A percentile compares a stretch with the other conserved stretches of the same genome.
These are phyloP conservation scores for Palloptera scutellata DNA, from an alignment of 2,888 invertebrate genomes.

Conservation along the genomic window DNA sequence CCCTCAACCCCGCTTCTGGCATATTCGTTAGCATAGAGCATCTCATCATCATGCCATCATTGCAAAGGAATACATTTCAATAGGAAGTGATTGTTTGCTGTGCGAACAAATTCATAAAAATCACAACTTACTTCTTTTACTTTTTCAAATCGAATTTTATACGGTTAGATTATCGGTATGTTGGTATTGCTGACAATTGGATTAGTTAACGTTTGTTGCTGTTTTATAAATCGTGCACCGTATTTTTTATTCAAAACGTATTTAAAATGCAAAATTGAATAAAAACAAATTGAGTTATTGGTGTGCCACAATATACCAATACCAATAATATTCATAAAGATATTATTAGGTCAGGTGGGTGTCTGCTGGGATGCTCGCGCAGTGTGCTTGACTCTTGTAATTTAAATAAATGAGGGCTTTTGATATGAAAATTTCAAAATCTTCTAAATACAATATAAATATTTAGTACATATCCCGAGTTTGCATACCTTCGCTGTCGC, in stretches of 20 bases:
- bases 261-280: slow-evolving; percentile 42
- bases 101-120: slow-evolving; percentile 40
- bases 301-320: slow-evolving; percentile 1
- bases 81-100: slow-evolving; percentile 24
- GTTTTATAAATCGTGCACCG: slow-evolving; percentile 54
- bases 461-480: too few relatives aligned
- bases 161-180: slow-evolving; percentile 40
- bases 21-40: too few relatives aligned
- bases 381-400: slow-evolving; percentile 33
- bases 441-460: slow-evolving; percentile 23
- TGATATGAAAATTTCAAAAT: slow-evolving; percentile 11
- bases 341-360: slow-evolving; percentile 22
- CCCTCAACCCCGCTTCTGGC: too few relatives aligned
- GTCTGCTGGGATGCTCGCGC: slow-evolving; percentile 20
- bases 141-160: slow-evolving; percentile 49
- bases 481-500: slow-evolving; percentile 59
- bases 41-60: too few relatives aligned
- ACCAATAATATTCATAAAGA: not conserved
- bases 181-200: slow-evolving; percentile 51
- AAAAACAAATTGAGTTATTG: slow-evolving; percentile 56
- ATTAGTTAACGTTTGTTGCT: slow-evolving; percentile 48
- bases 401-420: slow-evolving; percentile 53
- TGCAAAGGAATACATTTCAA: not conserved
- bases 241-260: slow-evolving; percentile 45
- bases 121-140: slow-evolving; percentile 29